Conservation (phyloP, 2,888 invertebrate genomes). For the Drosophila infuscata region DNA sequence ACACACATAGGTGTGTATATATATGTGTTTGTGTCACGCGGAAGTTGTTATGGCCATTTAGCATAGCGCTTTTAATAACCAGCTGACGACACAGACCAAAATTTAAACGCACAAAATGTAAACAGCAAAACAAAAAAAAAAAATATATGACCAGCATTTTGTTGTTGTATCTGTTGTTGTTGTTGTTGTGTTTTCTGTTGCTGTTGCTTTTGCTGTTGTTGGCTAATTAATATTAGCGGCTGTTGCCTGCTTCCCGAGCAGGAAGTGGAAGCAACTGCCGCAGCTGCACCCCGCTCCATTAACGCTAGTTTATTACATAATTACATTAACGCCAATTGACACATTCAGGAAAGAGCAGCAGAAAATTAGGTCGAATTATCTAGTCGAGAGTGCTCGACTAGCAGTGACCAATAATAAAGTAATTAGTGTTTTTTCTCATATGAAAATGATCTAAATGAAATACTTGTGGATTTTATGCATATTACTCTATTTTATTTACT, state of each 20-base stretch:
- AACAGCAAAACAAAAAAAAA: conserved; percentile 29
- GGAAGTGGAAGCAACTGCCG: conserved; percentile 48
- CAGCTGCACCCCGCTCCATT: conserved; percentile 38
- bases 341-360: conserved; percentile 14
- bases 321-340: conserved; percentile 72
- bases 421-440: background rate
- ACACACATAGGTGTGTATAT: conserved; percentile 1
- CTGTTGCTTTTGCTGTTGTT: conserved; percentile 13
- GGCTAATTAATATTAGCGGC: conserved; percentile 75
- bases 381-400: background rate
- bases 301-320: conserved; percentile 66
- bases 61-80: conserved; percentile 60
- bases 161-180: conserved; percentile 21
- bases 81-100: conserved; percentile 43
- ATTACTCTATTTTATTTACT: too few species aligned
- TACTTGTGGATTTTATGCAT: background rate
- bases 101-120: conserved; percentile 43
- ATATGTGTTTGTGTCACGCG: conserved; percentile 51
- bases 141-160: conserved; percentile 42
- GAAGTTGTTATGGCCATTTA: conserved; percentile 79
- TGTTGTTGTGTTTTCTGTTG: background rate
- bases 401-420: background rate
- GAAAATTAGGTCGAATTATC: background rate
- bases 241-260: conserved; percentile 52
- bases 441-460: background rate